These are phyloP conservation scores for Trachelus tabidus DNA, from an alignment of 2,888 invertebrate species.

Conservation along the genomic window DNA sequence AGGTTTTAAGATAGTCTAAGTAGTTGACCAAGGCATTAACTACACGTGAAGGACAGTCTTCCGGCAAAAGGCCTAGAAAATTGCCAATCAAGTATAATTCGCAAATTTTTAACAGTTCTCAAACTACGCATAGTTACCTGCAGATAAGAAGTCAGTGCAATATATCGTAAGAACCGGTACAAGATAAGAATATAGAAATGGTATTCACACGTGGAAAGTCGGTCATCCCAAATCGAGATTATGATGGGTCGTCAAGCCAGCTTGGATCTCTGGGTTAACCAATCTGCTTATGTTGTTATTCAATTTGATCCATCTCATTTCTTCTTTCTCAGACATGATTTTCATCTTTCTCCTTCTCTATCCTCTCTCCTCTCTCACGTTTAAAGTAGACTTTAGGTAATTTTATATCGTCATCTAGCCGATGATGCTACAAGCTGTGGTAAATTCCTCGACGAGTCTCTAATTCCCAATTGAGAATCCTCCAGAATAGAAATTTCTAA, in stretches of 20 bases:
- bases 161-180: too few relatives aligned
- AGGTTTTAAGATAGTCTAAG: too few relatives aligned
- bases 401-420: not conserved
- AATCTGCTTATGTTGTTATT: constrained; percentile 30
- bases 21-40: too few relatives aligned
- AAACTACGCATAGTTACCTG: too few relatives aligned
- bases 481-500: not conserved
- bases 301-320: constrained; percentile 6
- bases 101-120: too few relatives aligned
- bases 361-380: not conserved
- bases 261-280: constrained; percentile 27
- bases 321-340: constrained; percentile 9
- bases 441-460: not conserved
- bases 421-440: not conserved
- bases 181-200: not conserved
- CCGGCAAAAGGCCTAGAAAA: too few relatives aligned
- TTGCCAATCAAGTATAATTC: too few relatives aligned
- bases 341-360: not conserved
- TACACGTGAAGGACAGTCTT: too few relatives aligned
- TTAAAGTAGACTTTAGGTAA: not conserved
- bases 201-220: constrained; percentile 20
- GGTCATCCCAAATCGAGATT: constrained; percentile 24
- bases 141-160: too few relatives aligned
- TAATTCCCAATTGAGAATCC: not conserved
- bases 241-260: constrained; percentile 22